Percentiles rank a stretch among this genome's conserved stretches.
These are phyloP conservation scores for Morone saxatilis DNA, from an alignment of 2,113 vertebrate genomes.

Conservation along the genomic window DNA sequence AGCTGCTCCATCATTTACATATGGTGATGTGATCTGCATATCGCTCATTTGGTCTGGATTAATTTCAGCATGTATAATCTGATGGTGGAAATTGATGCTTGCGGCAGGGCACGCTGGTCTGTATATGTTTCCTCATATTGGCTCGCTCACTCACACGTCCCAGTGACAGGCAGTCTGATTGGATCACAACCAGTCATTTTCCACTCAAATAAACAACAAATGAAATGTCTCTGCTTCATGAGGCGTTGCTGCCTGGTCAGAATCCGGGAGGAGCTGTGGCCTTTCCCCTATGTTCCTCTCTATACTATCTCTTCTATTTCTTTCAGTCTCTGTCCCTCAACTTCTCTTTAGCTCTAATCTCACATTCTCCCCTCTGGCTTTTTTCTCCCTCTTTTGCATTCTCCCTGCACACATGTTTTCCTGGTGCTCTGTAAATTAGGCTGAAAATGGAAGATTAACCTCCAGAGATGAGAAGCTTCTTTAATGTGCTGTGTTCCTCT, in stretches of 20 bases:
- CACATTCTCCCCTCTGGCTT: conserved; percentile 15
- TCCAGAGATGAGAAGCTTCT: conserved; percentile 66
- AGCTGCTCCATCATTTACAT: conserved; percentile 59
- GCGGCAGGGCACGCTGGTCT: conserved; percentile 50
- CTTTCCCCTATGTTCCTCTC: not conserved
- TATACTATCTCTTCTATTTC: not conserved
- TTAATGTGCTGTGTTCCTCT: conserved; percentile 59
- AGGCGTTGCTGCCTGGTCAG: conserved; percentile 49
- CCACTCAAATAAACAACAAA: conserved; percentile 76
- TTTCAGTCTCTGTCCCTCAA: conserved; percentile 3
- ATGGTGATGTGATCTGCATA: conserved; percentile 54
- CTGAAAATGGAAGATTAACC: conserved; percentile 78
- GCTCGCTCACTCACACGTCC: conserved; percentile 47
- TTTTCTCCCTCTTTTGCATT: conserved; percentile 47
- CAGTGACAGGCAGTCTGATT: conserved; percentile 72
- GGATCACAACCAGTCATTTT: conserved; percentile 74
- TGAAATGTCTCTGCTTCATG: conserved; percentile 65
- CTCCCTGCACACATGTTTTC: conserved; percentile 58
- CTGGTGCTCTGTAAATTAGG: conserved; percentile 74
- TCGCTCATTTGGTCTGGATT: conserved; percentile 63
- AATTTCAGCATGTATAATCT: conserved; percentile 69
- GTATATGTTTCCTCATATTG: conserved; percentile 55
- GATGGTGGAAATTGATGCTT: conserved; percentile 68
- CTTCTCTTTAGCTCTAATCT: conserved; percentile 30
- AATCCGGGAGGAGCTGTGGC: conserved; percentile 40